Evolutionary conservation across 2,888 invertebrate genomes (phyloP), one percentile per base, ranked within the genome.

Genomic region (Ferdinandea cuprea): DNA sequence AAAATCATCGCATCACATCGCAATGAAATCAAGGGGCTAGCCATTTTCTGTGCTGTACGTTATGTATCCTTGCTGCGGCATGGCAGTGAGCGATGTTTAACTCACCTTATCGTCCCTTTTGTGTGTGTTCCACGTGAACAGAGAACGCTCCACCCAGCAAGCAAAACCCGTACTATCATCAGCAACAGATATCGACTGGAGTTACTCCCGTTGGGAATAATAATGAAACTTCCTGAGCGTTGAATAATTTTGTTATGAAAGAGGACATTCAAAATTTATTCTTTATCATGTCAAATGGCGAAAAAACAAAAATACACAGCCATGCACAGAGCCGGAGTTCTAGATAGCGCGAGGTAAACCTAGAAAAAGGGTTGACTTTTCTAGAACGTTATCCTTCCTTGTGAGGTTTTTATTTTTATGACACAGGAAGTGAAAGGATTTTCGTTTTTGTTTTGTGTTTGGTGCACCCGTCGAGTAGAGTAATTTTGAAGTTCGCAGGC

Each of bases 61-160:
- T 37, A 11, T 28, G 44, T 30, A 37, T 50, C 73, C 65, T 65
- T 66, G 58, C 50, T 35, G 19, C 8, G 13, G 42, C 59, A 66
- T 5, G 13, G 42, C 59, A 66, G 40, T 79, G 79, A 80, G 71
- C 76, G 71, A 77, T 81, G 71, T 72, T 71, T 71, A 32, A 66
- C 71, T 81, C 77, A 77, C 81, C 81, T 81, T 81, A 81, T 81
- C 81, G 71, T 72, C 52, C 76, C 71, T 58, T 66, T 76, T 81
- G 77, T 81, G 52, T 81, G 77, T 81, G 52, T 59, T 52, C 30
- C 28, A 59, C 15, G 9, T 30, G 54, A 68, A 25, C 46, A 35
- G 25, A 15, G 28, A 21, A 5, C 28, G 35, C 9, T 28, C 28
- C 35, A 35, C 8, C 28, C 44, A n/a, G n/a, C n/a, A n/a, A n/a